Percentiles rank a stretch among this genome's conserved stretches.
Conservation (phyloP, 2,113 vertebrate species). For the Meriones unguiculatus region DNA sequence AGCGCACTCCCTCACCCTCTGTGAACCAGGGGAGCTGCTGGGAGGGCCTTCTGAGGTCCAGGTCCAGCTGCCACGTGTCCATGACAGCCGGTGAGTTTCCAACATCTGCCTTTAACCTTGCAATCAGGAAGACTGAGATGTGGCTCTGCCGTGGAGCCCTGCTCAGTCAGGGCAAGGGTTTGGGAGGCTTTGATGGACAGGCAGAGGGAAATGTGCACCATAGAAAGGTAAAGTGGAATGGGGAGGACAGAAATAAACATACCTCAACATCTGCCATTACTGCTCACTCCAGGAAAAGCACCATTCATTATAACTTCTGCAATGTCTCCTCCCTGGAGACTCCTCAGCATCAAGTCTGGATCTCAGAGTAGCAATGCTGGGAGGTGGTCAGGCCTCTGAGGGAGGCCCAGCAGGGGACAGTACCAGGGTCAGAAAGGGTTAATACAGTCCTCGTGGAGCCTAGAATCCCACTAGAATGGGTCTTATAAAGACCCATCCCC, state of each 20-base stretch:
- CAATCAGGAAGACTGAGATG: not conserved
- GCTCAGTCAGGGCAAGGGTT: not conserved
- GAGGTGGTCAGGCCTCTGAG: not conserved
- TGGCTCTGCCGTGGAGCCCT: not conserved
- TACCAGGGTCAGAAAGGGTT: not conserved
- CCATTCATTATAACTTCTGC: not conserved
- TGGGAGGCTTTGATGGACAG: not conserved
- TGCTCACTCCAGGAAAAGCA: not conserved
- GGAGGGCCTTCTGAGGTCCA: not conserved
- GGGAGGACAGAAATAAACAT: not conserved
- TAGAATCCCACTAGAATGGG: not conserved
- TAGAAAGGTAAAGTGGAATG: not conserved
- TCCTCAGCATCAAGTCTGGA: not conserved
- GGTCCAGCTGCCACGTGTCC: rapidly evolving
- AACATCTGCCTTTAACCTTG: not conserved
- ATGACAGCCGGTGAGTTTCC: not conserved
- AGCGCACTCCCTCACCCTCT: not conserved
- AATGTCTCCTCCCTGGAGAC: not conserved
- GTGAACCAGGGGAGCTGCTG: too few relatives aligned
- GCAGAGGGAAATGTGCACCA: not conserved
- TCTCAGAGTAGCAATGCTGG: too few relatives aligned
- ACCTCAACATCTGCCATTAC: not conserved
- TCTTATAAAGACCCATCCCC: not conserved
- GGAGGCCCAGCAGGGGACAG: not conserved
- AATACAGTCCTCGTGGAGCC: not conserved